phyloP scores from a whole-genome alignment of 2,113 vertebrate species.

The Dromaius novaehollandiae region DNA sequence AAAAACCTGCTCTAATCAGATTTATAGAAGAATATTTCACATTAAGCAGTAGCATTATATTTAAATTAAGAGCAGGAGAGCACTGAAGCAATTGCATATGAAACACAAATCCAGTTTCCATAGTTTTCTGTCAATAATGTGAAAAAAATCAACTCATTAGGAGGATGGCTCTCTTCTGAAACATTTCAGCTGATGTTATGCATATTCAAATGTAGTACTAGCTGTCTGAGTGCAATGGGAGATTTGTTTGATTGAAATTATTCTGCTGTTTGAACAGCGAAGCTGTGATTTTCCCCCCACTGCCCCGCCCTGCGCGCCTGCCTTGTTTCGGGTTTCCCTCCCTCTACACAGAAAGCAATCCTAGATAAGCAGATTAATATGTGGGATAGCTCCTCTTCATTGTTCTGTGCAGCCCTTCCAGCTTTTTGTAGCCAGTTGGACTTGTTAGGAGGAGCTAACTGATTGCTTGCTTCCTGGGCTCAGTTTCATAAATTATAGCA shows the following conservation, averaged over 20 bases:
- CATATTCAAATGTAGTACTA: background rate
- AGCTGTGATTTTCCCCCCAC: conserved; percentile 24
- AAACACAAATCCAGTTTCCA: background rate
- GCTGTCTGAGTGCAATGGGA: background rate
- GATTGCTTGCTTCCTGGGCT: conserved; percentile 76
- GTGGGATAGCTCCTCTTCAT: conserved; percentile 69
- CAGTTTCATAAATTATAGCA: conserved; percentile 78
- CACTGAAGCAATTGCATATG: background rate
- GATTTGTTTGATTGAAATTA: background rate
- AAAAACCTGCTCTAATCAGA: background rate
- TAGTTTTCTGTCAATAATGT: background rate
- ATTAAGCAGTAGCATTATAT: background rate
- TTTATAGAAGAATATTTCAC: background rate
- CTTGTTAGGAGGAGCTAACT: conserved; percentile 77
- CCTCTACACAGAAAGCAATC: conserved; percentile 52
- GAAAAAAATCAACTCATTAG: background rate
- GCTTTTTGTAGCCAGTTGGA: conserved; percentile 78
- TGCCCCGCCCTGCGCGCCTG: background rate
- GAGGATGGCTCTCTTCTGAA: background rate
- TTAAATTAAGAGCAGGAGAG: background rate
- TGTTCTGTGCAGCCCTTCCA: conserved; percentile 72
- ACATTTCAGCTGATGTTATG: background rate
- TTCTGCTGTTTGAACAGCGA: background rate
- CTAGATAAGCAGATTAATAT: conserved; percentile 74
- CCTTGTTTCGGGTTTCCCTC: background rate